Evolutionary conservation across 2,797 vertebrate genomes (phyloP).

Genomic region (Myotis daubentonii): DNA sequence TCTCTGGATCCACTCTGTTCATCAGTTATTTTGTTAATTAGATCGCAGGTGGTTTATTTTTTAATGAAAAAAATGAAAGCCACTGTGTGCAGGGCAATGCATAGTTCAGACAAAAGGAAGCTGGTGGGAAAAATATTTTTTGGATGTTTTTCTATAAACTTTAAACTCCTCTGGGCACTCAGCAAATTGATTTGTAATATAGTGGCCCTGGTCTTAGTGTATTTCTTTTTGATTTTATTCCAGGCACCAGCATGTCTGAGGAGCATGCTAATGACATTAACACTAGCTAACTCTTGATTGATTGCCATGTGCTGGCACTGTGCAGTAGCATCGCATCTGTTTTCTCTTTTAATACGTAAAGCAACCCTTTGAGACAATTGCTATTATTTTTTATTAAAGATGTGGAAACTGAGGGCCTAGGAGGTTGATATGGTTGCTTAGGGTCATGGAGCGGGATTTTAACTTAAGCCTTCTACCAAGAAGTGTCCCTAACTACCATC

Average conservation of each 20-base stretch:
- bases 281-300: too few species aligned
- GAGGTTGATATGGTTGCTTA: not conserved
- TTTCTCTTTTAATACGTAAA: slow-evolving; percentile 24
- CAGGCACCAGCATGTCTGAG: not conserved
- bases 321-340: not conserved
- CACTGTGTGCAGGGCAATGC: not conserved
- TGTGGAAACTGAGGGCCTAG: not conserved
- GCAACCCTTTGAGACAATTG: not conserved
- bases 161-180: not conserved
- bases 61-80: not conserved
- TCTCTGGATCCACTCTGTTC: too few species aligned
- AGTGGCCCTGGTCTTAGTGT: not conserved
- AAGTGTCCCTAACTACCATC: not conserved
- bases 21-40: too few species aligned
- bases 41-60: not conserved
- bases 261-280: not conserved
- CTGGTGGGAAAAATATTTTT: not conserved
- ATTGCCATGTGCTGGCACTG: not conserved
- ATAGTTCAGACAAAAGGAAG: not conserved
- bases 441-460: not conserved
- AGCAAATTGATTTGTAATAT: not conserved
- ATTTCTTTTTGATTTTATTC: not conserved
- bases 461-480: not conserved
- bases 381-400: not conserved
- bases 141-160: not conserved